These are phyloP conservation scores for Neogobius melanostomus DNA, from an alignment of 2,113 vertebrate species.

Conservation along the genomic window DNA sequence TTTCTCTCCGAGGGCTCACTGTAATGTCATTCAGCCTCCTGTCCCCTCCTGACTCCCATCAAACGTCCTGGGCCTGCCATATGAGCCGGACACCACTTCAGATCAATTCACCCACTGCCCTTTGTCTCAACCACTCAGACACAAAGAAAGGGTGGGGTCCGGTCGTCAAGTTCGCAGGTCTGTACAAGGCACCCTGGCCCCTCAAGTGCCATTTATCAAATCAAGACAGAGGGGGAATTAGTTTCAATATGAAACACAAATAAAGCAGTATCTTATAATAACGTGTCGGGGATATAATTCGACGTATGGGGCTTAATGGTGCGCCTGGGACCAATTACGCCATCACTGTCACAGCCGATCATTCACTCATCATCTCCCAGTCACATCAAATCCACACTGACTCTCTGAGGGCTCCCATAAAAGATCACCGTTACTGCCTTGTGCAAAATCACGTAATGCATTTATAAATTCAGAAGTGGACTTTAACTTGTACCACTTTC, in stretches of 20 bases:
- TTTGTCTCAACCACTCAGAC: conserved; percentile 53
- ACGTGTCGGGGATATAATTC: conserved; percentile 40
- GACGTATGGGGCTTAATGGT: conserved; percentile 45
- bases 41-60: conserved; percentile 52
- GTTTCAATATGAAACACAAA: conserved; percentile 46
- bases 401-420: conserved; percentile 29
- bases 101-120: conserved; percentile 70
- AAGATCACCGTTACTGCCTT: conserved; percentile 9
- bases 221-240: conserved; percentile 36
- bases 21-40: conserved; percentile 42
- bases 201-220: conserved; percentile 44
- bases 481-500: conserved; percentile 7
- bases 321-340: conserved; percentile 56
- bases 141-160: conserved; percentile 52
- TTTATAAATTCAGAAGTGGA: background rate
- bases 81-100: conserved; percentile 49
- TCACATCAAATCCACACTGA: conserved; percentile 33
- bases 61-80: conserved; percentile 30
- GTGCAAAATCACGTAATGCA: conserved; percentile 12
- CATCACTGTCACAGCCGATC: conserved; percentile 50
- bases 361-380: conserved; percentile 50
- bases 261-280: conserved; percentile 46
- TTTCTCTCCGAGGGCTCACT: conserved; percentile 28
- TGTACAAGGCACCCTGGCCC: background rate
- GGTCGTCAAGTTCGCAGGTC: conserved; percentile 16